phyloP scores from a whole-genome alignment of 2,888 invertebrate genomes.

The Adelognathus sp. region DNA sequence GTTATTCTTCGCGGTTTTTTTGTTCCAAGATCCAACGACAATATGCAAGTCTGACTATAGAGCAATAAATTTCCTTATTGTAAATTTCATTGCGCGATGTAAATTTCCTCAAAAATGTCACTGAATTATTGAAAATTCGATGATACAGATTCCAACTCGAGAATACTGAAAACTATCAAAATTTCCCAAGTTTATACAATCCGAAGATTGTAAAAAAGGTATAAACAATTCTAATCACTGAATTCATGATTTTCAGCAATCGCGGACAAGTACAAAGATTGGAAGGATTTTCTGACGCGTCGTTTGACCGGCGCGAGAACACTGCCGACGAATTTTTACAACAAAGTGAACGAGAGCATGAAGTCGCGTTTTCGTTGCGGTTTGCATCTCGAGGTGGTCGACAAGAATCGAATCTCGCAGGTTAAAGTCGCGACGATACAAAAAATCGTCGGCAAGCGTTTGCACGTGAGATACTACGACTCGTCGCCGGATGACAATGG shows the following conservation, averaged over 20 bases:
- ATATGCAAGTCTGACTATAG: too few relatives aligned
- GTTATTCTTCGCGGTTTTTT: too few relatives aligned
- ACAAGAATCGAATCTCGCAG: constrained; percentile 97
- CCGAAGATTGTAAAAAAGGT: not conserved
- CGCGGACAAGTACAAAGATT: constrained; percentile 96
- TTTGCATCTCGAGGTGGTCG: constrained; percentile 95
- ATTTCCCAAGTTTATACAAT: not conserved
- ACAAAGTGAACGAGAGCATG: constrained; percentile 92
- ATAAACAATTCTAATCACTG: not conserved
- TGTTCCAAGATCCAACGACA: too few relatives aligned
- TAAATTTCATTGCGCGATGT: too few relatives aligned
- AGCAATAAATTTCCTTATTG: too few relatives aligned
- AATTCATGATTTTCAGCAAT: constrained; percentile 85
- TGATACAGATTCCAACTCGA: not conserved
- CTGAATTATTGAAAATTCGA: too few relatives aligned
- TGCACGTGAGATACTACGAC: constrained; percentile 95
- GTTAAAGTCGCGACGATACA: constrained; percentile 94
- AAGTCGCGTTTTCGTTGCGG: constrained; percentile 92
- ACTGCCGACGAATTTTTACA: constrained; percentile 95
- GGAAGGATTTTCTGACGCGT: constrained; percentile 97
- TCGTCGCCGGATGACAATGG: constrained; percentile 90
- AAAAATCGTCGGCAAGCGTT: constrained; percentile 95
- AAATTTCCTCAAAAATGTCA: too few relatives aligned
- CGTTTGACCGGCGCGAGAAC: constrained; percentile 97
- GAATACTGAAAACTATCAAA: too few relatives aligned